Conservation (phyloP, 2,113 vertebrate species). For the Procapra przewalskii region DNA sequence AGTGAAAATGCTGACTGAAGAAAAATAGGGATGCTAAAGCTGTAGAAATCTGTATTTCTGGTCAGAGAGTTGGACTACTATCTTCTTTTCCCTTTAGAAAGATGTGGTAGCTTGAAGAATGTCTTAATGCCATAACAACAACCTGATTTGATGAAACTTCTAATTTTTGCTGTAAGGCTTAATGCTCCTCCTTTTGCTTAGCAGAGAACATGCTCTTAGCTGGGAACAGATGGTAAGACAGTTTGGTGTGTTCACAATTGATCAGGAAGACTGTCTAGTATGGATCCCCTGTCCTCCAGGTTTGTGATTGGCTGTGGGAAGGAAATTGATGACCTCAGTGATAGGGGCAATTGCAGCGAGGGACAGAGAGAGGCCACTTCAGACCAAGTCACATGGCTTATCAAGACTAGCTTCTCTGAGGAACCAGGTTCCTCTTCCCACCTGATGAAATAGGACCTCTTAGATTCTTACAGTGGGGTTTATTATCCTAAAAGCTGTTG, state of each 20-base stretch:
- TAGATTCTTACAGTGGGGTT: slow-evolving; percentile 42
- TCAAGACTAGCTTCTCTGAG: background rate
- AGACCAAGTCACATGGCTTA: background rate
- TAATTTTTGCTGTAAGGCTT: background rate
- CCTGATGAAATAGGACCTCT: slow-evolving; percentile 26
- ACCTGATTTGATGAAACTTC: slow-evolving; percentile 3
- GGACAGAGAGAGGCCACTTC: background rate
- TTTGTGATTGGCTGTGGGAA: background rate
- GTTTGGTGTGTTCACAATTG: background rate
- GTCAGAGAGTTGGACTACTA: background rate
- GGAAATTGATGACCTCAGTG: background rate
- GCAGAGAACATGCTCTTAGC: background rate
- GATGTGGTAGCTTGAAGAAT: background rate
- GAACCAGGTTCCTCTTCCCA: background rate
- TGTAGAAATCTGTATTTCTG: background rate
- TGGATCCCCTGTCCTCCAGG: background rate
- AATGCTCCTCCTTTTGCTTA: slow-evolving; percentile 35
- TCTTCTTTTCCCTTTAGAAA: slow-evolving; percentile 33
- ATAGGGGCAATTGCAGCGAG: fast-evolving
- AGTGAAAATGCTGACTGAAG: background rate
- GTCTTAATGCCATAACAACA: background rate
- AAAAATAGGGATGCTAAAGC: background rate
- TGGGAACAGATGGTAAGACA: background rate
- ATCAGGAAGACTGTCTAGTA: background rate
- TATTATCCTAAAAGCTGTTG: slow-evolving; percentile 36